These are phyloP conservation scores for Sebastes ruberrimus DNA, from an alignment of 2,797 vertebrate species.

Conservation along the genomic window DNA sequence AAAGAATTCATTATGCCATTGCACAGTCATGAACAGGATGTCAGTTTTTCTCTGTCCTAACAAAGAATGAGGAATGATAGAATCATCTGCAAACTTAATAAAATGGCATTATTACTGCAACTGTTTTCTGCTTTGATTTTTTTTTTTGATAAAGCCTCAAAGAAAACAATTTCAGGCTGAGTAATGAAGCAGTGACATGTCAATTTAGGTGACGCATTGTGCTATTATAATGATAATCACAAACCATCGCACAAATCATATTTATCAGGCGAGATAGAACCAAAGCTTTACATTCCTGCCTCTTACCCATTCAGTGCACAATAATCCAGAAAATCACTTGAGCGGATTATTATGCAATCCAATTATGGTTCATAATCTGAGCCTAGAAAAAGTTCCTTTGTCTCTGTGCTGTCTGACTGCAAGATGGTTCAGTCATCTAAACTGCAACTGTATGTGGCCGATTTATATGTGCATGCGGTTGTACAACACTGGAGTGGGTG, in stretches of 20 bases:
- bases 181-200: conserved; percentile 36
- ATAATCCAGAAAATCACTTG: conserved; percentile 78
- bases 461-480: conserved; percentile 11
- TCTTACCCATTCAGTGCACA: conserved; percentile 25
- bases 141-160: conserved; percentile 8
- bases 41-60: not conserved
- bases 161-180: conserved; percentile 30
- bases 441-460: conserved; percentile 1
- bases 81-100: conserved; percentile 26
- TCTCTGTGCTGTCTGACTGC: conserved; percentile 40
- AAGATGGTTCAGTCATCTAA: conserved; percentile 43
- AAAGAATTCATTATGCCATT: not conserved
- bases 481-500: conserved; percentile 4
- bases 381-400: conserved; percentile 60
- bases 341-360: conserved; percentile 76
- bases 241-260: conserved; percentile 48
- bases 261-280: conserved; percentile 49
- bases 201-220: conserved; percentile 46
- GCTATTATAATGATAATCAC: conserved; percentile 45
- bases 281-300: conserved; percentile 42
- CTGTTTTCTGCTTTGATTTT: conserved; percentile 14
- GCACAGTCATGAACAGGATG: conserved; percentile 2
- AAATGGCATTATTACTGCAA: conserved; percentile 13
- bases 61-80: conserved; percentile 12
- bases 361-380: conserved; percentile 75